Base-by-base conservation (phyloP, 2,888 invertebrate species). In the Drosophila lutescens region DNA sequence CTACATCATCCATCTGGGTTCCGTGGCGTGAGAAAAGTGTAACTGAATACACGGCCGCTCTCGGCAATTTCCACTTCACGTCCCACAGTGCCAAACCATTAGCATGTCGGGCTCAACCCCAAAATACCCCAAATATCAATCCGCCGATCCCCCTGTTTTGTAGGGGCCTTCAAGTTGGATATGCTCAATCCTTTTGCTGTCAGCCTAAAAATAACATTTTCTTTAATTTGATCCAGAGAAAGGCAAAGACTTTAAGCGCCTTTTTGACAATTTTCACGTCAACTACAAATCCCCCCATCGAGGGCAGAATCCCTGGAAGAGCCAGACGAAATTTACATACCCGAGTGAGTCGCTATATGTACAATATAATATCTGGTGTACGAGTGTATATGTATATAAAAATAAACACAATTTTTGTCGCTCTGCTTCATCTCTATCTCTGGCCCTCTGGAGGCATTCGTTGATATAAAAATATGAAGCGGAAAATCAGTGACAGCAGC, bases 181-280 rank as follows among this genome's bases (percentile, higher is more conserved):
- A 32, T 61, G 51, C 56, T 75, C 85, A 84, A 86, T 86, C 86
- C 83, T 83, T 83, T 76, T 40, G 60, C 74, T 83, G 83, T 79
- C 86, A 55, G 81, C 78, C 86, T 79, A 86, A 84, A 81, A 84
- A 84, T 86, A 86, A 84, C 81, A 84, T 86, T 86, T 80, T 80
- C 78, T 76, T 86, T 84, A 84, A 86, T 81, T 80, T 81, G 70
- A 74, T 63, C 69, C 69, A 60, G 55, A 46, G 56, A 63, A 71
- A 50, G 43, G 74, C 43, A 50, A 61, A 85, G 69, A 82, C 80
- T 87, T 85, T 80, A 85, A 85, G 83, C 85, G 83, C 80, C 80
- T 87, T 85, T 70, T 86, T 84, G 78, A 87, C 87, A 87, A 87
- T 87, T 85, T 87, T 76, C 86, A 87, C 87, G 83, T 85, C 83